These are phyloP conservation scores for Fukomys damarensis DNA, from an alignment of 2,113 vertebrate genomes.

Conservation along the genomic window DNA sequence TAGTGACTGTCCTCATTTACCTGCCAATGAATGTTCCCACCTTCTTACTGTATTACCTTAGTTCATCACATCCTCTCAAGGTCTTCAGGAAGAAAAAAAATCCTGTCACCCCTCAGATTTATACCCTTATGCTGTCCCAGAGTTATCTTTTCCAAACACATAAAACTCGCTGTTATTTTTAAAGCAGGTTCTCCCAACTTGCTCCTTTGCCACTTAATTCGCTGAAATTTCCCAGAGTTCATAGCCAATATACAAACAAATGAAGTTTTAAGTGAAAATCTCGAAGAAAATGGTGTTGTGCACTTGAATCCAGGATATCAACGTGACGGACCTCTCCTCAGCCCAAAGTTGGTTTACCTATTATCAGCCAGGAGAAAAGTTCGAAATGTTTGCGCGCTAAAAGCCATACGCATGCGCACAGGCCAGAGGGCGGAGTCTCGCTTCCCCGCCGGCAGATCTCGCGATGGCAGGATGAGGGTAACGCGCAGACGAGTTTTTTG, in stretches of 20 bases:
- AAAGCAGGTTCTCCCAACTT: background rate
- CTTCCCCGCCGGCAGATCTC: background rate
- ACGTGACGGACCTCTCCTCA: background rate
- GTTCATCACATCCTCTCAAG: background rate
- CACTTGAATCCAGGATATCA: background rate
- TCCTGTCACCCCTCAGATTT: background rate
- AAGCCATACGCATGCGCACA: constrained; percentile 39
- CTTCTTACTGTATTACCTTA: constrained; percentile 24
- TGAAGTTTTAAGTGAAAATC: background rate
- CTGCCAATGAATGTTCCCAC: background rate
- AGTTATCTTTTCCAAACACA: background rate
- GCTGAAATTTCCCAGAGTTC: background rate
- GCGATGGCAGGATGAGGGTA: background rate
- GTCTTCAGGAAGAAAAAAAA: background rate
- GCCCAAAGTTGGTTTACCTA: background rate
- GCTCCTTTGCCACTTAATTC: background rate
- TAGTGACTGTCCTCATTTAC: background rate
- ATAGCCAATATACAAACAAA: background rate
- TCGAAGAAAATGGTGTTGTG: background rate
- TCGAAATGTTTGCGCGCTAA: constrained; percentile 23
- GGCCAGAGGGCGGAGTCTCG: accelerated
- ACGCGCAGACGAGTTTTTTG: accelerated
- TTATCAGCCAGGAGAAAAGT: background rate
- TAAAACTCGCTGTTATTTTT: background rate
- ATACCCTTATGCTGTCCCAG: background rate